Percentiles rank a stretch among this genome's conserved stretches.
phyloP scores from a whole-genome alignment of 2,888 invertebrate species.

The Abscondita cerata region DNA sequence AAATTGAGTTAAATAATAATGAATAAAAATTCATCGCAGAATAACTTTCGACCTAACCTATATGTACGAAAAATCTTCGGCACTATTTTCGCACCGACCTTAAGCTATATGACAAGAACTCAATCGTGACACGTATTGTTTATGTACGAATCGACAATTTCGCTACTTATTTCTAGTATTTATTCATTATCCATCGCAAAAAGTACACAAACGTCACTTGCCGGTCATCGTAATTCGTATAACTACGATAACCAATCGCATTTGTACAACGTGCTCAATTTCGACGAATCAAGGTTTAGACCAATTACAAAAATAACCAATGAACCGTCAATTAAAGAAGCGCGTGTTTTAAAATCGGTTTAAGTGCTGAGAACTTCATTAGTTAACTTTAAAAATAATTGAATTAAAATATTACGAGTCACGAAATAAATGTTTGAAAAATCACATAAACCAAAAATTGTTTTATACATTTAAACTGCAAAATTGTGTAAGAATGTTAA shows the following conservation, averaged over 20 bases:
- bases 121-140: background rate
- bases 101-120: background rate
- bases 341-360: no score
- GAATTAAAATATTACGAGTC: no score
- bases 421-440: no score
- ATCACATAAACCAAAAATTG: no score
- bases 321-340: no score
- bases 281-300: background rate
- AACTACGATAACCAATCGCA: conserved; percentile 1
- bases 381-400: no score
- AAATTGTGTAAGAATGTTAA: no score
- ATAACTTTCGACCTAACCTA: conserved; percentile 2
- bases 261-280: background rate
- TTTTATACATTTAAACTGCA: no score
- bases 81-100: background rate
- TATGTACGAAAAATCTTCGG: background rate
- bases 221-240: background rate
- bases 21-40: conserved; percentile 22
- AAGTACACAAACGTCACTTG: conserved; percentile 5
- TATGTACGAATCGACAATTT: background rate
- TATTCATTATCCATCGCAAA: background rate
- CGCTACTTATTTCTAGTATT: background rate
- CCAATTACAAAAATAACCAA: no score
- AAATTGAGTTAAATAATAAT: conserved; percentile 15
- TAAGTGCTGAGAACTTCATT: no score